Conservation (phyloP, 1,140 invertebrate genomes). For the Teleogryllus occipitalis region DNA sequence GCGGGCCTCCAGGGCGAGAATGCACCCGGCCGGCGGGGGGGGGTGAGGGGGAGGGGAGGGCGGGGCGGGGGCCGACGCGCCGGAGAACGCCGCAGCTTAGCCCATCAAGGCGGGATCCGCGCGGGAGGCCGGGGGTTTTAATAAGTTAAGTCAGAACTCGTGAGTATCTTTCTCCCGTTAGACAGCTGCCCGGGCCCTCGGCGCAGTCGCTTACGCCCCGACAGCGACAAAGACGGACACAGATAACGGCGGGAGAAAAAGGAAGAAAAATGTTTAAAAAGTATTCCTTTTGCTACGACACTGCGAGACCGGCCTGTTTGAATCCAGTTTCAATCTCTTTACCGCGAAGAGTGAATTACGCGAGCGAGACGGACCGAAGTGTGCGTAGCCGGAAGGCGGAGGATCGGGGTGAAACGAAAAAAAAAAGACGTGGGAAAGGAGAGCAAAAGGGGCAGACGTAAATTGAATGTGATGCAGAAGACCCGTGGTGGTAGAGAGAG, state of each 20-base stretch:
- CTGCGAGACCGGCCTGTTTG: background rate
- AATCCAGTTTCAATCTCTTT: background rate
- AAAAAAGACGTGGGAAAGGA: background rate
- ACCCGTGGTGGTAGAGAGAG: background rate
- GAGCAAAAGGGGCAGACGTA: background rate
- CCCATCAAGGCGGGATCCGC: background rate
- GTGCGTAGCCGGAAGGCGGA: too few species aligned
- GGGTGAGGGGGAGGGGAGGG: too few species aligned
- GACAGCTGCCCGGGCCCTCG: conserved; percentile 1
- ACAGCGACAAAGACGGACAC: conserved; percentile 6
- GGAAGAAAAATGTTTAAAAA: background rate
- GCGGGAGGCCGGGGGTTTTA: conserved; percentile 1
- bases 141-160: conserved; percentile 17
- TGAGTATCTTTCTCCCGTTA: conserved; percentile 1
- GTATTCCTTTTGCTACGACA: background rate
- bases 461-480: conserved; percentile 16
- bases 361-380: background rate
- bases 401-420: background rate
- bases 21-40: too few species aligned
- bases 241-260: background rate
- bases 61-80: background rate
- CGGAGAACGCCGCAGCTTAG: background rate
- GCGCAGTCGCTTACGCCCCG: background rate
- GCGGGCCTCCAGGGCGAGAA: too few species aligned
- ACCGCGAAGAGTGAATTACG: background rate